Evolutionary conservation across 1,140 invertebrate genomes (phyloP).

Genomic region (Eubasilissa regina): DNA sequence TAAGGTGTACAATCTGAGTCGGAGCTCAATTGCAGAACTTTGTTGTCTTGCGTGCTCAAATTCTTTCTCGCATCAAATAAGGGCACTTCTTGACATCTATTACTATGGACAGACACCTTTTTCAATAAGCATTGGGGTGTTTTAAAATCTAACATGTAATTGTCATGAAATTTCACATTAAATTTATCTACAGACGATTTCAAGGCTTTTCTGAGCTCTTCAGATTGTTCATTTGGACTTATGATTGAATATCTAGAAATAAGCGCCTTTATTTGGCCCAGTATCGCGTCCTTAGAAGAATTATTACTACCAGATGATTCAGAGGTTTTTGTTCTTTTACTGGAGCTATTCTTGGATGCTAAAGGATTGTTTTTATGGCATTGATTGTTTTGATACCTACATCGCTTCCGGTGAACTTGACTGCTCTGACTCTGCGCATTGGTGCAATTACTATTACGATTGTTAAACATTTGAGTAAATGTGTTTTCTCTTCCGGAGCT

Average conservation of each 20-base stretch:
- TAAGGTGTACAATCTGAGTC: conserved; percentile 40
- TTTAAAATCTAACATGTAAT: conserved; percentile 48
- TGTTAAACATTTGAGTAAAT: conserved; percentile 20
- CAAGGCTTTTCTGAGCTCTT: conserved; percentile 42
- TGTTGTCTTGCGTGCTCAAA: conserved; percentile 14
- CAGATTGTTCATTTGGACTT: conserved; percentile 29
- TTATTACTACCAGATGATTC: background rate
- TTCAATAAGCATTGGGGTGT: conserved; percentile 28
- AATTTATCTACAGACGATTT: conserved; percentile 38
- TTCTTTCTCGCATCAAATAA: conserved; percentile 8
- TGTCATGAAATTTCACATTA: conserved; percentile 43
- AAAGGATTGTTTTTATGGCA: conserved; percentile 3
- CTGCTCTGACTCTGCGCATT: conserved; percentile 11
- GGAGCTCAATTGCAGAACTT: conserved; percentile 49
- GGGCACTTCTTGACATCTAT: conserved; percentile 27
- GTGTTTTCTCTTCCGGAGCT: conserved; percentile 28
- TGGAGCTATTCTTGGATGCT: background rate
- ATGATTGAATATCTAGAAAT: conserved; percentile 29
- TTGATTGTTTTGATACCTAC: conserved; percentile 17
- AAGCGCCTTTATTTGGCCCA: conserved; percentile 30
- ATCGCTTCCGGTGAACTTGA: conserved; percentile 3
- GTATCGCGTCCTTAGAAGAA: conserved; percentile 11
- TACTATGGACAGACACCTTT: conserved; percentile 12
- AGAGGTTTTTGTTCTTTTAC: background rate
- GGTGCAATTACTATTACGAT: background rate